phyloP scores from a whole-genome alignment of 1,140 invertebrate species.

The Eupristina koningsbergeri region DNA sequence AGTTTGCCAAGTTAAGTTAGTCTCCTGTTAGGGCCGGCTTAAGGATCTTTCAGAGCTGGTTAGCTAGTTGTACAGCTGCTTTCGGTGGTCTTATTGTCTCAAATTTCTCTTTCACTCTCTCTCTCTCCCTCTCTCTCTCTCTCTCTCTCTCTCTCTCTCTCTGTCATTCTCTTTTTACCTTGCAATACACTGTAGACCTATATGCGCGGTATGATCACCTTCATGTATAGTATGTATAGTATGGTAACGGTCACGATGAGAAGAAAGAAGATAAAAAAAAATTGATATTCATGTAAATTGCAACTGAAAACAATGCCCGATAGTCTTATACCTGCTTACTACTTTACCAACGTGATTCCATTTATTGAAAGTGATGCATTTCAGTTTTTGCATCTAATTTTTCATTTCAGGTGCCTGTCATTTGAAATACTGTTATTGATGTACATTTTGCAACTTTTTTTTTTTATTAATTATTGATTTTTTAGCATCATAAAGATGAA shows the following conservation, averaged over 20 bases:
- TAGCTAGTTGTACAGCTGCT: conserved; percentile 56
- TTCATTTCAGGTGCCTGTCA: background rate
- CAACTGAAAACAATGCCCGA: conserved; percentile 56
- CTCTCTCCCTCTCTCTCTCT: conserved; percentile 48
- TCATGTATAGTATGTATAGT: conserved; percentile 41
- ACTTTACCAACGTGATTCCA: background rate
- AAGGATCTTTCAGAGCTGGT: conserved; percentile 53
- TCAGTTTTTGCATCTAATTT: background rate
- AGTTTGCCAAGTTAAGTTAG: conserved; percentile 70
- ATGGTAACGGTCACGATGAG: conserved; percentile 51
- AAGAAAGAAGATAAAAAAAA: conserved; percentile 41
- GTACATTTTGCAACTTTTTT: background rate
- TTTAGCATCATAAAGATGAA: background rate
- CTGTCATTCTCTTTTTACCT: too few relatives aligned
- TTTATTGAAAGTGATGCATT: conserved; percentile 42
- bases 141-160: conserved; percentile 42
- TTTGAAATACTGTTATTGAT: conserved; percentile 14
- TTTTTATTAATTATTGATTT: background rate
- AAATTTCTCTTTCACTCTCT: conserved; percentile 56
- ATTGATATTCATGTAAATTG: conserved; percentile 59
- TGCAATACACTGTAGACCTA: too few relatives aligned
- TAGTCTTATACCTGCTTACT: conserved; percentile 21
- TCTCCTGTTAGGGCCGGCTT: conserved; percentile 55
- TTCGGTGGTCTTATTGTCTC: conserved; percentile 65
- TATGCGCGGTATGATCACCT: too few relatives aligned